phyloP scores from a whole-genome alignment of 1,140 invertebrate genomes.

The Wiebesia pumilae region DNA sequence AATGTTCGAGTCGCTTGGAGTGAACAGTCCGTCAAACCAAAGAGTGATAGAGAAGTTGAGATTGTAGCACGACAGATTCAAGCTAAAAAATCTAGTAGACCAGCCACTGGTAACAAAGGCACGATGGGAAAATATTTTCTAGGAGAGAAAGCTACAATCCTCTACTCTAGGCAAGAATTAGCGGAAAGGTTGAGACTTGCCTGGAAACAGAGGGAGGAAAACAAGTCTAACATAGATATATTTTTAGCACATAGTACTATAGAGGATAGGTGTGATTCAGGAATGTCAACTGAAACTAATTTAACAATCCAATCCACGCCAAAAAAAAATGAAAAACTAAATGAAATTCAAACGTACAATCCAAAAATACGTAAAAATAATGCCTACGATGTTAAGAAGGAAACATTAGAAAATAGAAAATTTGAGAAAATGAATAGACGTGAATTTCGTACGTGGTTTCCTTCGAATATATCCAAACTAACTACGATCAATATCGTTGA shows the following conservation, averaged over 20 bases:
- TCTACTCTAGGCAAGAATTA: slow-evolving; percentile 75
- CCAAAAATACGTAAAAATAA: not conserved
- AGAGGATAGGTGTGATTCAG: slow-evolving; percentile 66
- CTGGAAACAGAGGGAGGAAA: slow-evolving; percentile 74
- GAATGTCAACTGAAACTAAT: slow-evolving; percentile 58
- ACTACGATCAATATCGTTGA: not conserved
- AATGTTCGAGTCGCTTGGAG: slow-evolving; percentile 69
- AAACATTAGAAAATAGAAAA: not conserved
- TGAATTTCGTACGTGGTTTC: slow-evolving; percentile 11
- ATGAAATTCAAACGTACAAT: not conserved
- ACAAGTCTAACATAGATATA: slow-evolving; percentile 76
- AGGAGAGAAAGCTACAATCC: slow-evolving; percentile 72
- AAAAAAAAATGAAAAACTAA: not conserved
- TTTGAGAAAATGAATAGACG: too few relatives aligned
- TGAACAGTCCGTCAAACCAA: slow-evolving; percentile 54
- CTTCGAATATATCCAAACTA: not conserved
- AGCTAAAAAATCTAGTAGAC: slow-evolving; percentile 58
- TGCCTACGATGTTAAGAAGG: not conserved
- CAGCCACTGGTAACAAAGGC: slow-evolving; percentile 54
- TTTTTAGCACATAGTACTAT: slow-evolving; percentile 73
- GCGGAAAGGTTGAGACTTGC: slow-evolving; percentile 74
- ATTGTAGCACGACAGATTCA: slow-evolving; percentile 69
- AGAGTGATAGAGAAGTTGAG: slow-evolving; percentile 61
- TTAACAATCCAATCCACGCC: slow-evolving; percentile 1
- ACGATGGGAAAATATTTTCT: slow-evolving; percentile 49